phyloP scores from a whole-genome alignment of 2,113 vertebrate genomes.

The Nicator chloris region DNA sequence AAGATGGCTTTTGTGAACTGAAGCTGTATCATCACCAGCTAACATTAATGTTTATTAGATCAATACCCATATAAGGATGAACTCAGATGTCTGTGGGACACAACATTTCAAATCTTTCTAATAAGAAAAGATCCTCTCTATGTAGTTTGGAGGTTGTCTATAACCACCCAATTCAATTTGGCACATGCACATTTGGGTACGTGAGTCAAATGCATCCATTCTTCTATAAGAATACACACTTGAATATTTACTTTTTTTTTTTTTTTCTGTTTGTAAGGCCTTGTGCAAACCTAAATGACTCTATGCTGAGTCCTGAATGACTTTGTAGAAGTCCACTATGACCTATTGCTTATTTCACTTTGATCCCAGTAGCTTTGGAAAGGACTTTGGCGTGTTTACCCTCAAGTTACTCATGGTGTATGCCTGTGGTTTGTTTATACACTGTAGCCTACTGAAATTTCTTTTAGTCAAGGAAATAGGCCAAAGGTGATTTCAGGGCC shows the following conservation, averaged over 20 bases:
- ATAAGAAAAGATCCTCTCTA: neutral
- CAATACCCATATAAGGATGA: neutral
- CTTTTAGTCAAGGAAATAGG: neutral
- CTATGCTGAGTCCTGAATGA: neutral
- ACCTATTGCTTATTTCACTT: neutral
- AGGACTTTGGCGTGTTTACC: neutral
- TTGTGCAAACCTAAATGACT: neutral
- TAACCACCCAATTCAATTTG: neutral
- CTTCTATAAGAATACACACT: neutral
- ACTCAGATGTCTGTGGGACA: rapidly evolving
- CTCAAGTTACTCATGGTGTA: neutral
- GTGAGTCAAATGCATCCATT: neutral
- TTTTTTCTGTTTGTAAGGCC: neutral
- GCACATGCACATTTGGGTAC: neutral
- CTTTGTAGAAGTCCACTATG: neutral
- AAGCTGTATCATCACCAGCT: neutral
- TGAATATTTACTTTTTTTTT: neutral
- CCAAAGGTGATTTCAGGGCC: neutral
- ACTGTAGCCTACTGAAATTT: neutral
- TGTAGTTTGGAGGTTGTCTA: neutral
- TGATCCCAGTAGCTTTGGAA: neutral
- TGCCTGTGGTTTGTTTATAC: neutral
- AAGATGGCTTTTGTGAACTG: neutral
- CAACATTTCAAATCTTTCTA: neutral
- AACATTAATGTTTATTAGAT: neutral